phyloP scores from a whole-genome alignment of 2,888 invertebrate genomes.

The Orgyia antiqua region DNA sequence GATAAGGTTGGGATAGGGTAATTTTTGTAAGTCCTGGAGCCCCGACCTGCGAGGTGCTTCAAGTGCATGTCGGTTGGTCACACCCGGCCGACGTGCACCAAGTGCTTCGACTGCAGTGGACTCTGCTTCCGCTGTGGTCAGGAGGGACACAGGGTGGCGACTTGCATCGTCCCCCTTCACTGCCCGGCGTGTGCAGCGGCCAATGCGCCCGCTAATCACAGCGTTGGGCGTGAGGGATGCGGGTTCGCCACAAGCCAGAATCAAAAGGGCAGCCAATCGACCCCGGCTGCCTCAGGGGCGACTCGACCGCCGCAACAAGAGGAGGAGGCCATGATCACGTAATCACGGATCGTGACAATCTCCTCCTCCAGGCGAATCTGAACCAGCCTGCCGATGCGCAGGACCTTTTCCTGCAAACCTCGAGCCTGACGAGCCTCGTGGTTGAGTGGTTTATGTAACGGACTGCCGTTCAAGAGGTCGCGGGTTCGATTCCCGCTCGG shows the following conservation, averaged over 20 bases:
- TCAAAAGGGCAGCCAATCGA: neutral
- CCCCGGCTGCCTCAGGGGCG: neutral
- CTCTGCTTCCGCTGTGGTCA: conserved; percentile 1
- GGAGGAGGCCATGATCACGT: neutral
- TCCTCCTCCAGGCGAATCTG: conserved; percentile 9
- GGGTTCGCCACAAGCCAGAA: neutral
- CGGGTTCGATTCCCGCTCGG: too few species aligned
- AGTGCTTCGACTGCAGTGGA: neutral
- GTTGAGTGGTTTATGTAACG: too few species aligned
- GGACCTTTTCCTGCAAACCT: conserved; percentile 4
- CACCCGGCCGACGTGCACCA: neutral
- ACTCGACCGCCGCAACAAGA: neutral
- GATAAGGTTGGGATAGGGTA: too few species aligned
- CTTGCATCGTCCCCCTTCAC: neutral
- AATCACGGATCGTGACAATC: too few species aligned
- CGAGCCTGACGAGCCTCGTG: too few species aligned
- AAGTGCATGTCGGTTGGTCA: conserved; percentile 1
- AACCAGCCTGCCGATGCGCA: conserved; percentile 9
- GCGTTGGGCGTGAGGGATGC: neutral
- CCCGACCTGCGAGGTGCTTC: conserved; percentile 1
- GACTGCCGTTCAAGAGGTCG: too few species aligned
- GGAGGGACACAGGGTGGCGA: neutral
- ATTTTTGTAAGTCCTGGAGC: conserved; percentile 1
- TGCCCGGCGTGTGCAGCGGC: neutral
- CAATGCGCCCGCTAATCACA: neutral